A percentile compares a stretch with the other conserved stretches of the same genome.
These are phyloP conservation scores for Rhabdomys dilectus DNA, from an alignment of 2,113 vertebrate genomes.

Conservation along the genomic window DNA sequence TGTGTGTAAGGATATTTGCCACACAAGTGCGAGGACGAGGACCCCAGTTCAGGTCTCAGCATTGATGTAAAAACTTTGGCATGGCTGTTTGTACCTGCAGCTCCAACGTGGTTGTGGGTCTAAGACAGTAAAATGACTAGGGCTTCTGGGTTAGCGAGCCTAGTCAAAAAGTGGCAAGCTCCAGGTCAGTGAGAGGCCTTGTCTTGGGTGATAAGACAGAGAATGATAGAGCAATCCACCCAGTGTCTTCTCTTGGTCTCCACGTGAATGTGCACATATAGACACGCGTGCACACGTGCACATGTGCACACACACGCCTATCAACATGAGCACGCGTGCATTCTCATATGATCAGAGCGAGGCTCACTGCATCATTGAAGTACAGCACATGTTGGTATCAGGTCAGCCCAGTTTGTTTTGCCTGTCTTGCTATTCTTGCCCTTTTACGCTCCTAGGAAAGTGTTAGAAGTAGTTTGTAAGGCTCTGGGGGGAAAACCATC, in stretches of 20 bases:
- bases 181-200: not conserved
- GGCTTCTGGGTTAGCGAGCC: not conserved
- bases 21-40: too few relatives aligned
- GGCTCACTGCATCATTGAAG: not conserved
- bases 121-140: not conserved
- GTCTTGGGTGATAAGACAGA: not conserved
- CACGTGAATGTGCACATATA: too few relatives aligned
- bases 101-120: too few relatives aligned
- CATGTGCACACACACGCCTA: not conserved
- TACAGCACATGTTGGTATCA: not conserved
- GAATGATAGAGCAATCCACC: too few relatives aligned
- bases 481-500: not conserved
- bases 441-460: not conserved
- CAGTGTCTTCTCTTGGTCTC: not conserved
- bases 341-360: not conserved
- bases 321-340: not conserved
- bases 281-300: accelerated
- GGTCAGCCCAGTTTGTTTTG: not conserved
- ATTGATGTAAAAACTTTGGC: not conserved
- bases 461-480: not conserved
- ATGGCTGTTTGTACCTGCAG: not conserved
- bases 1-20: not conserved
- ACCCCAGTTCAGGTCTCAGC: not conserved
- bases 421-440: not conserved
- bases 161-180: not conserved